Base-by-base conservation (phyloP, 2,888 invertebrate species). In the Agrochola macilenta region DNA sequence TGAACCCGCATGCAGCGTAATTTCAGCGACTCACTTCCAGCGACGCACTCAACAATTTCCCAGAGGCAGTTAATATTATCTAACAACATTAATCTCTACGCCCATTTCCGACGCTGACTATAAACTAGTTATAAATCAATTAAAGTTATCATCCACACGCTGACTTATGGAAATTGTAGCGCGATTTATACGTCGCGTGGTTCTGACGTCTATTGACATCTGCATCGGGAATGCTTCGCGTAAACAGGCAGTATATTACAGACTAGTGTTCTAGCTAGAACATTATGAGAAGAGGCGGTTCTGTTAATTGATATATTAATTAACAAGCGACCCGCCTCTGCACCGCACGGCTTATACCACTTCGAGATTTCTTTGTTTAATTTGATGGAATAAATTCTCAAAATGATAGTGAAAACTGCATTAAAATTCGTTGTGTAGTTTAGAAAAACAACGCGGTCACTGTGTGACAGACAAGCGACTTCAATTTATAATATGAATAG, bases 91-190 rank as follows among this genome's bases (percentile, higher is more conserved):
- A 73, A 54, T 60, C 54, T 65, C 54, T 23, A 43, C 74, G 20
- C 60, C 26, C 26, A 49, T 60, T 63, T 26, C 70, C 57, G 26
- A 4, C 35, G 30, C 46, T 35, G 57, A 49, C 39, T 35, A 43
- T 26, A 20, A 60, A 54, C 61, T 49, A 52, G 49, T 35, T 58
- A 86, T 84, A 84, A 87, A 88, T 87, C 88, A 83, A 80, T 84
- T 86, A 81, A 61, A 77, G 69, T 75, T 68, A 86, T 88, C 87
- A 82, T 61, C 54, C 69, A n/a, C 79, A 88, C 79, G 35, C 80
- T 46, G 73, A 73, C 54, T 74, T 81, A 76, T 82, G 87, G 46
- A 84, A 88, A 87, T 84, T 71, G 76, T 35, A 58, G 46, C 70
- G 39, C 64, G 39, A 79, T 81, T 82, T 85, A 85, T 80, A 61